Conservation (phyloP, 2,888 invertebrate species). For the Geophilus truncorum region DNA sequence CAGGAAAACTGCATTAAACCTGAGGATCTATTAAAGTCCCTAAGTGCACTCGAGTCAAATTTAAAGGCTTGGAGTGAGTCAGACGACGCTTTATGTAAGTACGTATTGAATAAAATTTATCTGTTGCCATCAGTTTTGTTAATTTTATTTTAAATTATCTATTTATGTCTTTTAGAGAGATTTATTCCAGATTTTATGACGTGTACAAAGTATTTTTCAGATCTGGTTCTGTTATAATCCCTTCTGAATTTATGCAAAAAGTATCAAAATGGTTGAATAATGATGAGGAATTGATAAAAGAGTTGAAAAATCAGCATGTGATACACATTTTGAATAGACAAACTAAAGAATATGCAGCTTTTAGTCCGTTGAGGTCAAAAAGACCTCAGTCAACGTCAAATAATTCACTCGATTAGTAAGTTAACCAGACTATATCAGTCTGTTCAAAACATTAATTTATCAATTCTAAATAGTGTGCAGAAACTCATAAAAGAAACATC, state of each 20-base stretch:
- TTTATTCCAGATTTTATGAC: conserved; percentile 5
- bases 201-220: conserved; percentile 31
- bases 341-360: conserved; percentile 30
- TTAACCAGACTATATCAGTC: neutral
- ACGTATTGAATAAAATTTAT: neutral
- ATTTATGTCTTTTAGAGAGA: conserved; percentile 13
- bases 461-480: conserved; percentile 39
- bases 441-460: neutral
- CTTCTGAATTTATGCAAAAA: conserved; percentile 17
- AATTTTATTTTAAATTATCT: too few species aligned
- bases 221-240: conserved; percentile 31
- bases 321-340: conserved; percentile 35
- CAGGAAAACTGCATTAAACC: neutral
- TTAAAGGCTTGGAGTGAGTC: neutral
- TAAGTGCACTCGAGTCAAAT: neutral
- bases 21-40: neutral
- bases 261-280: conserved; percentile 33
- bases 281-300: conserved; percentile 12
- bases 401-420: conserved; percentile 23
- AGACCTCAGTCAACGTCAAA: conserved; percentile 31
- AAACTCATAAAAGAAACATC: conserved; percentile 42
- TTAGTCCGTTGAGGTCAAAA: conserved; percentile 34
- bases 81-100: neutral
- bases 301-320: conserved; percentile 28
- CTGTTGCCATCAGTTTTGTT: too few species aligned